These are phyloP conservation scores for Microvelia longipes DNA, from an alignment of 1,140 invertebrate genomes.

Conservation along the genomic window DNA sequence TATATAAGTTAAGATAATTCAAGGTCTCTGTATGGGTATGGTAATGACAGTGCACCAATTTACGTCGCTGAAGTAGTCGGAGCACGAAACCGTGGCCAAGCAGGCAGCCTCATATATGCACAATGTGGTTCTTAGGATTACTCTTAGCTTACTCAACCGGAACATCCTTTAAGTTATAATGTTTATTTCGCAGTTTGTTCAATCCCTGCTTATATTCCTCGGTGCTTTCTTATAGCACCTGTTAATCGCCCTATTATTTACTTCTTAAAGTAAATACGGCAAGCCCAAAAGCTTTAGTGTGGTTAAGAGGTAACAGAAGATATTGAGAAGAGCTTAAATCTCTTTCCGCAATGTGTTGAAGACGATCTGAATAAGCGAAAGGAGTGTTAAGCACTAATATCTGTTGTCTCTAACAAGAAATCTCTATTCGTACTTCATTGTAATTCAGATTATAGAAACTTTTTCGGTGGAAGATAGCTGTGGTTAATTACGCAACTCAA, in stretches of 20 bases:
- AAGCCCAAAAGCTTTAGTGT: constrained; percentile 47
- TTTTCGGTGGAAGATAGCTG: background rate
- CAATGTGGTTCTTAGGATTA: constrained; percentile 39
- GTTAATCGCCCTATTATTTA: constrained; percentile 64
- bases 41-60: constrained; percentile 63
- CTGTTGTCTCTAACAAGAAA: background rate
- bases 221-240: constrained; percentile 54
- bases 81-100: constrained; percentile 34
- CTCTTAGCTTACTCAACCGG: constrained; percentile 49
- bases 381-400: background rate
- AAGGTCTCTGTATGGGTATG: constrained; percentile 52
- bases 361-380: background rate
- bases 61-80: constrained; percentile 66
- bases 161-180: constrained; percentile 43
- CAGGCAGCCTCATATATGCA: constrained; percentile 43
- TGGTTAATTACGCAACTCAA: background rate
- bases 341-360: constrained; percentile 6
- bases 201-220: constrained; percentile 34
- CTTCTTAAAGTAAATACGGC: constrained; percentile 40
- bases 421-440: background rate
- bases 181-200: background rate
- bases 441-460: background rate
- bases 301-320: constrained; percentile 38
- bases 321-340: constrained; percentile 14
- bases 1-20: constrained; percentile 19